Base-by-base conservation (phyloP, 2,113 vertebrate species). In the Siniperca chuatsi region DNA sequence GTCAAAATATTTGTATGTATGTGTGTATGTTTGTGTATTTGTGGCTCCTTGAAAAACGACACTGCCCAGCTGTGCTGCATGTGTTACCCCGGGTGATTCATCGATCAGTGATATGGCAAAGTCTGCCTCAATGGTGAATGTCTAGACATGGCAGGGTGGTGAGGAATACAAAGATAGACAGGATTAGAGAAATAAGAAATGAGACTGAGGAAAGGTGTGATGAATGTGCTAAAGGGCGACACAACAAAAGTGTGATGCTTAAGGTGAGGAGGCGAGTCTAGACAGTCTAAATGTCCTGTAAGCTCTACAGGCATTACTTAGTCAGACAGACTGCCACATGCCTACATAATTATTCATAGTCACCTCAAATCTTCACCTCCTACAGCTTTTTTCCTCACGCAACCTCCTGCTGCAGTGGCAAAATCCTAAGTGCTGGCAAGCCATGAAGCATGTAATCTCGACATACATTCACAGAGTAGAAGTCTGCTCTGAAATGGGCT, bases 71-170 rank as follows among this genome's bases (percentile, higher is more conserved):
- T 92, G 86, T 85, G 88, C 79, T 66, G 76, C 85, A 75, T 87
- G 85, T 70, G 57, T 83, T 81, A 84, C 73, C 65, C 66, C 13
- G 33, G 88, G 90, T 90, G 90, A 91, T 91, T 91, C 83, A 94
- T 94, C n/a, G 87, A 93, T 95, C 83, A 52, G 90, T 66, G 87
- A 85, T 85, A 91, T 80, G 82, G 82, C 70, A 58, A 81, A 79
- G 58, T 89, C 90, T 84, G 79, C 86, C 77, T 83, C 84, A 57
- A 66, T 58, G 2, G 72, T 72, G 78, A 52, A 66, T 86, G 93
- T 93, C 91, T 92, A 92, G 90, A 92, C 92, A 50, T 64, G 55
- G 82, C 78, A 75, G 66, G 20, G 54, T 65, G 74, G 71, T 71
- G 73, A 75, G 54, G 78, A 84, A 86, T 81, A 84, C 69, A 80